Evolutionary conservation across 2,797 vertebrate species (phyloP).

Genomic region (Malurus splendens): DNA sequence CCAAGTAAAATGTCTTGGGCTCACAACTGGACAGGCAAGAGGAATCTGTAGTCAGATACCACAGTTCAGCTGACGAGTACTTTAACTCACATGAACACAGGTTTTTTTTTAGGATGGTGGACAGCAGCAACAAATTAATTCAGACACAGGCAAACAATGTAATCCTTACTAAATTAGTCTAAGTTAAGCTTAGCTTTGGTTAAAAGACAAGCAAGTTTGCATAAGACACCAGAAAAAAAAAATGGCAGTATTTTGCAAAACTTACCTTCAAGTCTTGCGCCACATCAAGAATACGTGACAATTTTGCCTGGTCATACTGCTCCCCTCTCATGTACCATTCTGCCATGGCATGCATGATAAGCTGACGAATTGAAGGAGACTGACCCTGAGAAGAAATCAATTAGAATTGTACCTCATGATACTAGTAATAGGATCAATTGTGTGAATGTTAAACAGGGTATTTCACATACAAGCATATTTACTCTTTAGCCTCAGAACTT

Average conservation of each 20-base stretch:
- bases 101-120: background rate
- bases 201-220: background rate
- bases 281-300: slow-evolving; percentile 97
- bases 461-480: background rate
- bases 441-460: background rate
- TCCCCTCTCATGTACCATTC: slow-evolving; percentile 99
- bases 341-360: slow-evolving; percentile 99
- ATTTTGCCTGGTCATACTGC: slow-evolving; percentile 97
- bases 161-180: background rate
- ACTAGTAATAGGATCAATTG: background rate
- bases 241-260: background rate
- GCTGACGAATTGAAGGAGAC: slow-evolving; percentile 97
- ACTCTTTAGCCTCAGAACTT: background rate
- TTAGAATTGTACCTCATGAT: background rate
- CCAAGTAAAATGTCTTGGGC: background rate
- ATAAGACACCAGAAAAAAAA: background rate
- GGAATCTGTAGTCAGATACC: background rate
- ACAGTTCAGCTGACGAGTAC: background rate
- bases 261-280: slow-evolving; percentile 98
- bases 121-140: background rate
- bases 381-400: slow-evolving; percentile 79
- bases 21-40: background rate
- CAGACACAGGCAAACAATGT: background rate
- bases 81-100: accelerated
- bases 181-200: background rate